Conservation (phyloP, 2,113 vertebrate genomes). For the Emydocephalus ijimae region DNA sequence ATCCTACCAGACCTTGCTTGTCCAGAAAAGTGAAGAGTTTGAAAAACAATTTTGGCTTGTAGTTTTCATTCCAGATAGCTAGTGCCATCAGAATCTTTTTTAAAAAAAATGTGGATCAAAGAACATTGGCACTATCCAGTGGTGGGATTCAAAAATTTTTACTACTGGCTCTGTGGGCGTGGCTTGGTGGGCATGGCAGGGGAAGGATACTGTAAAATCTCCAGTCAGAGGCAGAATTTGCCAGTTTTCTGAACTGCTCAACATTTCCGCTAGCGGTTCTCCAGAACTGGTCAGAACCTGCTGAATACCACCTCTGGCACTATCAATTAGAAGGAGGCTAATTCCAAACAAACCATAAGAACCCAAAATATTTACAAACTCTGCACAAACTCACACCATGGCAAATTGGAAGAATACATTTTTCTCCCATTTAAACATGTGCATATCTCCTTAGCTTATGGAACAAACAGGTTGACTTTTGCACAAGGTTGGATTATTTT, state of each 20-base stretch:
- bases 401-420: neutral
- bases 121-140: neutral
- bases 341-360: neutral
- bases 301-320: too few species aligned
- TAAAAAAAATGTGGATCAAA: neutral
- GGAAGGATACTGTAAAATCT: too few species aligned
- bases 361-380: neutral
- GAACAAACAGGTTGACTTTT: neutral
- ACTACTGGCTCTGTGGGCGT: too few species aligned
- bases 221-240: too few species aligned
- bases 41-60: neutral
- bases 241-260: too few species aligned
- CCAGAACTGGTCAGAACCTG: too few species aligned
- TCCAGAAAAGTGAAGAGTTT: neutral
- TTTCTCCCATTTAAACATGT: neutral
- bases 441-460: neutral
- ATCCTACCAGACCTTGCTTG: neutral
- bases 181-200: too few species aligned
- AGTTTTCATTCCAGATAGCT: neutral
- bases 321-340: neutral
- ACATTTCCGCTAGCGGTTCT: too few species aligned
- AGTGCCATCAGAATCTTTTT: neutral
- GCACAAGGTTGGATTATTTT: neutral
- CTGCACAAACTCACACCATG: neutral
- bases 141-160: too few species aligned